These are phyloP conservation scores for Cybosia mesomella DNA, from an alignment of 2,888 invertebrate species.

Conservation along the genomic window DNA sequence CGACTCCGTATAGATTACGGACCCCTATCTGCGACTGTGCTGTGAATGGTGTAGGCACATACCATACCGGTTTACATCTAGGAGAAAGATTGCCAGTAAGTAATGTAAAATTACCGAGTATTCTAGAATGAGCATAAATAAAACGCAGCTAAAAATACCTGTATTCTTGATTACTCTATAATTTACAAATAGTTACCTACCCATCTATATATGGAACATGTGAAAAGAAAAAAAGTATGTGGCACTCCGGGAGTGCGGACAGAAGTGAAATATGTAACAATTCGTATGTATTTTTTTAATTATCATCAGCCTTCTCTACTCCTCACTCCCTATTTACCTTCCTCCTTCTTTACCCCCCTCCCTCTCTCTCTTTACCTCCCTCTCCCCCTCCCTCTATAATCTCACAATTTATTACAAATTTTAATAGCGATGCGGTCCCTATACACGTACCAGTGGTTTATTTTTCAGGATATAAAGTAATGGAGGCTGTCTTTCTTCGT, in stretches of 20 bases:
- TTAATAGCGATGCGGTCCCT: neutral
- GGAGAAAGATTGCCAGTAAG: neutral
- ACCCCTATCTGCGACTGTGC: neutral
- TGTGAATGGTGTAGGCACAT: neutral
- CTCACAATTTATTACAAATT: too few relatives aligned
- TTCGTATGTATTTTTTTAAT: too few relatives aligned
- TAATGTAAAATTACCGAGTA: neutral
- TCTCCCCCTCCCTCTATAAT: too few relatives aligned
- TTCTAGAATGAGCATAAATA: neutral
- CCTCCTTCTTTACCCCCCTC: too few relatives aligned
- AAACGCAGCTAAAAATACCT: neutral
- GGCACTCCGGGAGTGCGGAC: too few relatives aligned
- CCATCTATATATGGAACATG: neutral
- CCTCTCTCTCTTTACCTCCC: too few relatives aligned
- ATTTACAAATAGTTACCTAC: neutral
- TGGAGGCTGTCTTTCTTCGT: neutral
- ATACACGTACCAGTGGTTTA: too few relatives aligned
- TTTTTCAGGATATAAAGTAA: neutral
- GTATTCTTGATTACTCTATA: neutral
- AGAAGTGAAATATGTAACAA: too few relatives aligned
- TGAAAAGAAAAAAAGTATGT: too few relatives aligned
- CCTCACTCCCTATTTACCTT: too few relatives aligned
- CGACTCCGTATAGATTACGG: constrained; percentile 2
- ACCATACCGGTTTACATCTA: too few relatives aligned
- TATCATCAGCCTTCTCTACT: too few relatives aligned